A percentile compares a stretch with the other conserved stretches of the same genome.
Evolutionary conservation across 1,140 invertebrate genomes (phyloP).

Genomic region (Drosophila orena): DNA sequence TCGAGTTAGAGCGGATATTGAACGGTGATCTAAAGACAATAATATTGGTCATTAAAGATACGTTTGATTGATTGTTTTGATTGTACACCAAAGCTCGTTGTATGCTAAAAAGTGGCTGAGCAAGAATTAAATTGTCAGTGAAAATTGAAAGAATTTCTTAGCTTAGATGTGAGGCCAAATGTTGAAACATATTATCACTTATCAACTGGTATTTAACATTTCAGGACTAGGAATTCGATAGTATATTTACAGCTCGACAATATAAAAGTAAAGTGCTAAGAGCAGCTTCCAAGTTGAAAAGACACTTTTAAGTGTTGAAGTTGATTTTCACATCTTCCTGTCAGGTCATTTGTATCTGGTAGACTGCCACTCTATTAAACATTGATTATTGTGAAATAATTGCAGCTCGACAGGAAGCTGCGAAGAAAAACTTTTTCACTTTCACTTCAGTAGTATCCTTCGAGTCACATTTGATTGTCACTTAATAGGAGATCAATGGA

Average conservation of each 20-base stretch:
- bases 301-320: background rate
- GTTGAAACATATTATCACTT: background rate
- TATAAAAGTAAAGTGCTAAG: too few relatives aligned
- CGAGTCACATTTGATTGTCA: conserved; percentile 34
- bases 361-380: background rate
- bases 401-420: conserved; percentile 16
- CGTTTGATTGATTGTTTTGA: background rate
- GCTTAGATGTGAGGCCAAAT: background rate
- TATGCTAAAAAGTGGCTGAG: too few relatives aligned
- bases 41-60: too few relatives aligned
- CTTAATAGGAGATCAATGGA: conserved; percentile 15
- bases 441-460: conserved; percentile 44
- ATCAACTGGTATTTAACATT: too few relatives aligned
- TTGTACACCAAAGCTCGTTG: too few relatives aligned
- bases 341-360: background rate
- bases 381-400: background rate
- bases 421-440: conserved; percentile 35
- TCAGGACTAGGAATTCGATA: too few relatives aligned
- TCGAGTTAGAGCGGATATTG: background rate
- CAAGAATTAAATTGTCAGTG: too few relatives aligned
- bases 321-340: conserved; percentile 21
- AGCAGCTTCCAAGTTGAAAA: background rate
- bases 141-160: too few relatives aligned
- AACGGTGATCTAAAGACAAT: background rate
- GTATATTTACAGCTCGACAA: too few relatives aligned